Base-by-base conservation (phyloP, 2,113 vertebrate species). In the Mus spicilegus region DNA sequence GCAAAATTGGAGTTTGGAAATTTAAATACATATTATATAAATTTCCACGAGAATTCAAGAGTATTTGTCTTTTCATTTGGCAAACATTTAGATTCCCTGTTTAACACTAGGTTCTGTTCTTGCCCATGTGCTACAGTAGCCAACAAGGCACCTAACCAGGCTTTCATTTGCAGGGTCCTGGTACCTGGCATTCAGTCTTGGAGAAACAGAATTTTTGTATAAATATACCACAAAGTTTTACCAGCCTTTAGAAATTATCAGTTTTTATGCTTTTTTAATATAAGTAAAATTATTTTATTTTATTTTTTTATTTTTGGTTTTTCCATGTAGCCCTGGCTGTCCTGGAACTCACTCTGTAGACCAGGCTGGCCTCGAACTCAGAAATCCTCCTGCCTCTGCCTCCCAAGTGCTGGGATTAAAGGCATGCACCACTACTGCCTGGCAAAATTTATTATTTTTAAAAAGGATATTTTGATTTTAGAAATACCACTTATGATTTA, bases 391-490 rank as follows among this genome's bases (percentile, higher is more conserved):
- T 49, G 49, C 49, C 49, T 49, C 49, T 49, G 49, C 49, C 49
- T 49, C 7, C 49, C 7, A 7, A 49, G 49, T 49, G 49, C 49
- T 49, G 49, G 49, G 49, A 49, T 49, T 49, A 49, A 49, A 49
- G 49, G 49, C 5, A 7, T 49, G 49, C 49, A 7, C 49, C 7
- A 49, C 49, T 11, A 54, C 51, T 12, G 51, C 51, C 51, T 11
- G 49, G 49, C 51, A 81, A 94, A 92, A 77, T 96, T 78, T 89
- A 63, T 26, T 77, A 61, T 42, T 61, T 95, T 94, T 90, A 65
- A 96, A 82, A 36, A 93, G 67, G 5, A 1, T 72, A 33, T 96
- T 72, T 96, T 77, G 22, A 1, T 92, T 92, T 97, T 97, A 56
- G 88, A 87, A 51, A 56, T 67, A 58, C 16, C 67, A 80, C 9